Percentiles rank a stretch among this genome's conserved stretches.
Conservation (phyloP, 1,140 invertebrate genomes). For the Notospermus geniculatus region DNA sequence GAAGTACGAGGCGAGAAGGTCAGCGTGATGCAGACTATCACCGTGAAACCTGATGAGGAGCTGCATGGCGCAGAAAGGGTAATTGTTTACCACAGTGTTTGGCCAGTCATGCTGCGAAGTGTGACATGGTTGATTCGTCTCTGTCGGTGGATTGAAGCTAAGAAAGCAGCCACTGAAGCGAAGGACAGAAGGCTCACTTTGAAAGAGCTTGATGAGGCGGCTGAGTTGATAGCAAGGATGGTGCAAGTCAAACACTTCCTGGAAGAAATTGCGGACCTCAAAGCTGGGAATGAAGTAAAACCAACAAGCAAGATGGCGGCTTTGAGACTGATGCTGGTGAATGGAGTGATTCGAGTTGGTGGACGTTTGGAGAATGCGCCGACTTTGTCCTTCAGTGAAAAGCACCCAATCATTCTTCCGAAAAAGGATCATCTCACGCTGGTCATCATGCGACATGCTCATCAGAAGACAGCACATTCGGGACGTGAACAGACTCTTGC, state of each 20-base stretch:
- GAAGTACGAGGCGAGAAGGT: not conserved
- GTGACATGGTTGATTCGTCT: not conserved
- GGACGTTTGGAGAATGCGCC: not conserved
- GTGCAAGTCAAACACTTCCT: not conserved
- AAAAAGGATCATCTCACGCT: not conserved
- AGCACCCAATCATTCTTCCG: constrained; percentile 9
- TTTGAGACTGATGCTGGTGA: not conserved
- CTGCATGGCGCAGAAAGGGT: not conserved
- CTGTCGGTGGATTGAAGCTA: too few species aligned
- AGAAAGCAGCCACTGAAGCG: too few species aligned
- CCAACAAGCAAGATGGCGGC: not conserved
- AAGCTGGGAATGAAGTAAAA: not conserved
- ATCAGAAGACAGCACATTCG: not conserved
- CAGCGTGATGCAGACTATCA: too few species aligned
- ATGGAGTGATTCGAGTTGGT: not conserved
- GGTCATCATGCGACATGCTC: not conserved
- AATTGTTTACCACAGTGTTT: not conserved
- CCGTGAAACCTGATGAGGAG: too few species aligned
- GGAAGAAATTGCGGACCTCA: not conserved
- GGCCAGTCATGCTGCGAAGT: not conserved
- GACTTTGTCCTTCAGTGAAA: not conserved
- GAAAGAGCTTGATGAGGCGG: not conserved
- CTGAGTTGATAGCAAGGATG: not conserved
- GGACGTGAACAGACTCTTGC: too few species aligned
- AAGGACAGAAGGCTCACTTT: not conserved